These are phyloP conservation scores for Protobothrops flavoviridis DNA, from an alignment of 2,113 vertebrate species.

Conservation along the genomic window DNA sequence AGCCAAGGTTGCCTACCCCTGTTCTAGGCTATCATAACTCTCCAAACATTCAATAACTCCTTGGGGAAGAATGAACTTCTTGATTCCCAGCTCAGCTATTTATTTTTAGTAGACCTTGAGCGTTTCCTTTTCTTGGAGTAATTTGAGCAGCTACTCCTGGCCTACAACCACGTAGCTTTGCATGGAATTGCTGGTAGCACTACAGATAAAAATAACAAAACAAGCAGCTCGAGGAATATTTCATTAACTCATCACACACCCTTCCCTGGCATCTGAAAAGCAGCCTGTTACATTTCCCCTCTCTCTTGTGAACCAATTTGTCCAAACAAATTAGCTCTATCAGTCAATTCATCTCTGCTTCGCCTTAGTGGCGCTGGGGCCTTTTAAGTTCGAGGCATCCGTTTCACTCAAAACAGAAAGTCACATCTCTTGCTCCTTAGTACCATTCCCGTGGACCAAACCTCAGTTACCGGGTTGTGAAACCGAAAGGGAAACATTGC, in stretches of 20 bases:
- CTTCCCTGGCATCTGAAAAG: neutral
- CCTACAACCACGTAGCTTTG: neutral
- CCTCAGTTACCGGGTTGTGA: constrained; percentile 47
- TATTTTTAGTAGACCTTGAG: neutral
- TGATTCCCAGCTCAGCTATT: neutral
- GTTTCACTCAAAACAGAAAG: neutral
- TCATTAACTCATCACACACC: neutral
- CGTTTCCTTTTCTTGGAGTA: neutral
- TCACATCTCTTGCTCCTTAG: constrained; percentile 33
- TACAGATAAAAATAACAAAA: neutral
- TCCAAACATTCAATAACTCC: neutral
- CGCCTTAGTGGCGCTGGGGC: neutral
- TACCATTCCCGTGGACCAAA: constrained; percentile 47
- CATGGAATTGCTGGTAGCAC: too few relatives aligned
- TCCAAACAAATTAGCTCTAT: neutral
- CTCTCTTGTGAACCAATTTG: neutral
- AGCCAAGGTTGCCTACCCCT: too few relatives aligned
- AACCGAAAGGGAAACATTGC: constrained; percentile 42
- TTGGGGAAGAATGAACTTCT: neutral
- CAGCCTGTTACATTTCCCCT: neutral
- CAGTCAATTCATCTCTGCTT: neutral
- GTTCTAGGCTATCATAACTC: neutral
- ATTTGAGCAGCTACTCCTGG: neutral
- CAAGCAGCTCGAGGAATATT: neutral
- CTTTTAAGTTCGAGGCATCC: neutral